These are phyloP conservation scores for Silurus aristotelis DNA, from an alignment of 2,797 vertebrate species.

Conservation along the genomic window DNA sequence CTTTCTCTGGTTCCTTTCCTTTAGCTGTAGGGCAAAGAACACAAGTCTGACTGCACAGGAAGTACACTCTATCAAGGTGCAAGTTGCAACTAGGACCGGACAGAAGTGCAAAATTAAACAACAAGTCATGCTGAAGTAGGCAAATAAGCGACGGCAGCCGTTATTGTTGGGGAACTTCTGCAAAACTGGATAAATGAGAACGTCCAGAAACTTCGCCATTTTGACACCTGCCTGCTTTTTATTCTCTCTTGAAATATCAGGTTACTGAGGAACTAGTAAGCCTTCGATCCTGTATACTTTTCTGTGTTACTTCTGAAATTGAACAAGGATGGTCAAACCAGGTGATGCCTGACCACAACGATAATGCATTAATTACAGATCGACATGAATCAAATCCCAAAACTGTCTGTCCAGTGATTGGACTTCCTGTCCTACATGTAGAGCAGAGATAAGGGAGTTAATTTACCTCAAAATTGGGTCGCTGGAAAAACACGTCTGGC, in stretches of 20 bases:
- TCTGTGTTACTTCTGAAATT: background rate
- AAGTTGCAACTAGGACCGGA: background rate
- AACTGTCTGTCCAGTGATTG: background rate
- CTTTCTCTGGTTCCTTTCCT: constrained; percentile 91
- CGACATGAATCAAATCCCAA: background rate
- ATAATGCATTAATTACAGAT: too few relatives aligned
- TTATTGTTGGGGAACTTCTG: background rate
- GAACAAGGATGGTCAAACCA: background rate
- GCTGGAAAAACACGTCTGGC: background rate
- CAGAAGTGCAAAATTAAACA: background rate
- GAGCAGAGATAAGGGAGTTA: background rate
- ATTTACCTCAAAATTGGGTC: background rate
- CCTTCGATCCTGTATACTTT: background rate
- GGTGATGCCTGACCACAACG: background rate
- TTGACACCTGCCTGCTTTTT: too few relatives aligned
- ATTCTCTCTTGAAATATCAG: too few relatives aligned
- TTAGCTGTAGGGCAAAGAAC: constrained; percentile 80
- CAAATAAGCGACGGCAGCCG: background rate
- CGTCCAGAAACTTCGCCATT: too few relatives aligned
- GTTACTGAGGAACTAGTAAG: too few relatives aligned
- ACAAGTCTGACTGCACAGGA: background rate
- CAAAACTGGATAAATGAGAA: background rate
- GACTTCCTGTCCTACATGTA: background rate
- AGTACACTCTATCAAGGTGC: background rate
- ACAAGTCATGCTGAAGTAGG: too few relatives aligned